Evolutionary conservation across 2,113 vertebrate species (phyloP).

Genomic region (Equus quagga): DNA sequence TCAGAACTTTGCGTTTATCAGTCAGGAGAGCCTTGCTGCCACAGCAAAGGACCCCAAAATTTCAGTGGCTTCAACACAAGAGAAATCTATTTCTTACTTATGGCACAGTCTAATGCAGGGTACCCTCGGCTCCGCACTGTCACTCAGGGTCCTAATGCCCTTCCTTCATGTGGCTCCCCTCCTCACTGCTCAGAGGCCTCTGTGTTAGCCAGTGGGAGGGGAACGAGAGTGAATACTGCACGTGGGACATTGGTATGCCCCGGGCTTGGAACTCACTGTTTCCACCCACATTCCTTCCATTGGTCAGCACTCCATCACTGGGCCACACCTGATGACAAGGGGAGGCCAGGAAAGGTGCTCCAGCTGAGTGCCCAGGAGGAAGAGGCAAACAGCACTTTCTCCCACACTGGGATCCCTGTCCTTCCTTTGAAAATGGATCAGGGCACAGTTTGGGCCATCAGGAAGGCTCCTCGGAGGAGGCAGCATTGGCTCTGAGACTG

Average conservation of each 20-base stretch:
- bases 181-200: not conserved
- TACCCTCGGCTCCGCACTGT: not conserved
- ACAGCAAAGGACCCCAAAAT: not conserved
- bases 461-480: not conserved
- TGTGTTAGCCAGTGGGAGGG: not conserved
- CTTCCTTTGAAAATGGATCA: not conserved
- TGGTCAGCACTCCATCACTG: not conserved
- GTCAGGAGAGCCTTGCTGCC: not conserved
- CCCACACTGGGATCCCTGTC: not conserved
- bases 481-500: rapidly evolving
- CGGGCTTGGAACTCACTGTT: not conserved
- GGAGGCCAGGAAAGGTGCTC: not conserved
- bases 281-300: too few relatives aligned
- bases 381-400: not conserved
- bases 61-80: not conserved
- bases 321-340: not conserved
- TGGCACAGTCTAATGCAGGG: not conserved
- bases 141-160: not conserved
- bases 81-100: not conserved
- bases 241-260: not conserved
- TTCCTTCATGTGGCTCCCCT: not conserved
- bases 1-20: not conserved
- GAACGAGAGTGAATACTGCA: rapidly evolving
- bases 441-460: not conserved
- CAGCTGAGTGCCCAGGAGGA: not conserved